Evolutionary conservation across 2,888 invertebrate genomes (phyloP).

Genomic region (Augiades crinisus): DNA sequence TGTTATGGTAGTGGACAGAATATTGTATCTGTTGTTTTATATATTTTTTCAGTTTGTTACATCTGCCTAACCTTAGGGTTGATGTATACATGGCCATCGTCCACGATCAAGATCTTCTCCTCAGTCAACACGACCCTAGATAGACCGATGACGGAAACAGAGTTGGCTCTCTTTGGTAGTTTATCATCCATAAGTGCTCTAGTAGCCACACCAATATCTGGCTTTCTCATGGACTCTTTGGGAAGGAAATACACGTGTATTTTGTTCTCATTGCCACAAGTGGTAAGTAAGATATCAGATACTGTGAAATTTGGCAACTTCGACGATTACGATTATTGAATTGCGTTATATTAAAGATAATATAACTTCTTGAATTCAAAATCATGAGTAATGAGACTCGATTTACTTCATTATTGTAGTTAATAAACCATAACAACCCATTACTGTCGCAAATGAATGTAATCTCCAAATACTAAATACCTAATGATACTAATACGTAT

Average conservation of each 20-base stretch:
- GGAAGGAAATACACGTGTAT: slow-evolving; percentile 38
- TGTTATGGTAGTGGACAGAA: no score
- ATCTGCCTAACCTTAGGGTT: slow-evolving; percentile 33
- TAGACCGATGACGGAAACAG: slow-evolving; percentile 37
- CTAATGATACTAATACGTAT: no score
- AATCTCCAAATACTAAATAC: no score
- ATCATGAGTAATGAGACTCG: no score
- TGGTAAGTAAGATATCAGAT: slow-evolving; percentile 29
- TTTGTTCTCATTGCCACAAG: slow-evolving; percentile 31
- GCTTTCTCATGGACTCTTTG: slow-evolving; percentile 34
- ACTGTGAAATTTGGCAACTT: no score
- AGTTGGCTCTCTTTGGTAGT: slow-evolving; percentile 37
- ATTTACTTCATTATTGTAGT: no score
- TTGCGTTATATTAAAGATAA: no score
- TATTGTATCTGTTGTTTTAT: not conserved
- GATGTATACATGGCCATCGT: slow-evolving; percentile 39
- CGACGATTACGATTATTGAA: no score
- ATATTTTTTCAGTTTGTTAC: slow-evolving; percentile 35
- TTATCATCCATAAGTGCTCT: slow-evolving; percentile 37
- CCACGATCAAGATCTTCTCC: slow-evolving; percentile 35
- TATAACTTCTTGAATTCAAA: no score
- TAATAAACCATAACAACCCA: no score
- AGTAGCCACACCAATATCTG: slow-evolving; percentile 35
- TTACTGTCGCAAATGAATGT: no score
- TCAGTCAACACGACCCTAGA: slow-evolving; percentile 37